These are phyloP conservation scores for Coenonympha arcania DNA, from an alignment of 2,888 invertebrate species.

Conservation along the genomic window DNA sequence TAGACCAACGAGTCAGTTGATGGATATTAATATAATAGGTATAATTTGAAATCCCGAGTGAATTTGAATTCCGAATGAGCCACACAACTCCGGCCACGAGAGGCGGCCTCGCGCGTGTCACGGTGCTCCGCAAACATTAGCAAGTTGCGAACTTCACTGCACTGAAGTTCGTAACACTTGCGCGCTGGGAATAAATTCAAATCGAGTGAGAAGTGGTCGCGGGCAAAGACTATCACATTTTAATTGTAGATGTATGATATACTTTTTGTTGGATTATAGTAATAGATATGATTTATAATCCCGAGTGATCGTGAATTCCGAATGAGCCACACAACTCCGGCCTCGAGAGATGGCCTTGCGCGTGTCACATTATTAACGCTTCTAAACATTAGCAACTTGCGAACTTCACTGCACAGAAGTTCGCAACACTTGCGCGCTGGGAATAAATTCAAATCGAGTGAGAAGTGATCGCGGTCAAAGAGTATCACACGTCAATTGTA, in stretches of 20 bases:
- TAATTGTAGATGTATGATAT: background rate
- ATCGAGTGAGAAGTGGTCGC: conserved; percentile 38
- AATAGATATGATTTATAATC: no score
- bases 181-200: conserved; percentile 42
- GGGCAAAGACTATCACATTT: conserved; percentile 24
- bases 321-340: conserved; percentile 9
- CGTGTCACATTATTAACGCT: conserved; percentile 28
- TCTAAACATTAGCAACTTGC: conserved; percentile 30
- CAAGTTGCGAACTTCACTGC: conserved; percentile 31
- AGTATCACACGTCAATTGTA: conserved; percentile 16
- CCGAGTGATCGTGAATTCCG: background rate
- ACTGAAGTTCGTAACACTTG: conserved; percentile 30
- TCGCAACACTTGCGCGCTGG: conserved; percentile 29
- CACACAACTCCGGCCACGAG: conserved; percentile 8
- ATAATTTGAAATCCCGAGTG: background rate
- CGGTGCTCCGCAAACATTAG: conserved; percentile 29
- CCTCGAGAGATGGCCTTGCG: conserved; percentile 16
- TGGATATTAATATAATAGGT: no score
- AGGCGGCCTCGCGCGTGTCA: conserved; percentile 26
- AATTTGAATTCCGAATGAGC: conserved; percentile 10
- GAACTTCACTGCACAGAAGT: conserved; percentile 32
- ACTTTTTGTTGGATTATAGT: no score
- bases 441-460: conserved; percentile 49
- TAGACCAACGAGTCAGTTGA: no score
- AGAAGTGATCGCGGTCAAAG: conserved; percentile 30